Base-by-base conservation (phyloP, 2,797 vertebrate genomes). In the Champsocephalus gunnari region DNA sequence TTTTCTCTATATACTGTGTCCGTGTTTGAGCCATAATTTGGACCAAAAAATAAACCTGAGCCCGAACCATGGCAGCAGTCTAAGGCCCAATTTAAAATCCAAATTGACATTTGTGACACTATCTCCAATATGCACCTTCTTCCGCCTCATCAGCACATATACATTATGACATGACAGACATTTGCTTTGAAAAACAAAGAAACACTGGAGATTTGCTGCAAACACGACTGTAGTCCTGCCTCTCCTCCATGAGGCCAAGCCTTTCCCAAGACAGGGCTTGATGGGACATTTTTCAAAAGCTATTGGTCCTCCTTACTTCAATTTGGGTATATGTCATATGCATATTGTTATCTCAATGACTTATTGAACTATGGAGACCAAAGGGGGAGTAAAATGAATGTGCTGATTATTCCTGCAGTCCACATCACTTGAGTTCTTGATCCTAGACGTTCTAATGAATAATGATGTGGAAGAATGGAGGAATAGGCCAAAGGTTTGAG, bases 321-420 rank as follows among this genome's bases (percentile, higher is more conserved):
- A 67, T 69, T 78, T 50, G 68, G 58, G 55, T 50, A 77, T 78
- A 61, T 77, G 53, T 71, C 72, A 38, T 75, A 82, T 76, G 34
- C 44, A 60, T 54, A 53, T 49, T 69, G 49, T 75, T 60, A 75
- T 24, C 49, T 55, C 59, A 60, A 38, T 13, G 14, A 70, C 54
- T 62, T 71, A 54, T 68, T 62, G 38, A 81, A 63, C 32, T 49
- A 69, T 3, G 44, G 17, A 16, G 32, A 69, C 24, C 51, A 28
- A 63, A 58, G 45, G 16, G 28, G 55, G 8, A 12, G 7, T 38
- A 50, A 64, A 55, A 56, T 54, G 17, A 70, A 56, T 44, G 38
- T 51, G n/a, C 60, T 41, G 51, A 7, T 49, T 61, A 73, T 66
- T 51, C 32, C 44, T 72, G 45, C 17, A 56, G 50, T 63, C 57